Evolutionary conservation across 2,797 vertebrate species (phyloP).

Genomic region (Halcyon chelicuti): DNA sequence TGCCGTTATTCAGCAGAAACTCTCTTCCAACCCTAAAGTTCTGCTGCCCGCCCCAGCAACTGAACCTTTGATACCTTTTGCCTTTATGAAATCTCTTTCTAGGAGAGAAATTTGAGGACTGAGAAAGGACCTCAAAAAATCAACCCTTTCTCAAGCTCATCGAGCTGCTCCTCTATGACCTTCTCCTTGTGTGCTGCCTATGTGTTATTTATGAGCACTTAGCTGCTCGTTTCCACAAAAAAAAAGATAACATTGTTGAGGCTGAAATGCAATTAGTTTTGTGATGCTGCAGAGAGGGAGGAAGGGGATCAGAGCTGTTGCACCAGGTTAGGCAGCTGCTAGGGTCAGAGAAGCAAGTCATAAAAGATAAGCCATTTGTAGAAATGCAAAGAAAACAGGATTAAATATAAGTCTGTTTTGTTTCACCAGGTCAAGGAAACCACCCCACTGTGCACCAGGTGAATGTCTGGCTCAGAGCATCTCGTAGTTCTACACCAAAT

Average conservation of each 20-base stretch:
- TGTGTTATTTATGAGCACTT: not conserved
- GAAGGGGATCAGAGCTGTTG: not conserved
- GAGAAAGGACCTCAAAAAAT: not conserved
- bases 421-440: not conserved
- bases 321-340: not conserved
- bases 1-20: not conserved
- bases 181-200: not conserved
- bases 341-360: not conserved
- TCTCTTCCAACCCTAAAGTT: not conserved
- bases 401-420: not conserved
- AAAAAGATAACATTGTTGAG: not conserved
- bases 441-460: not conserved
- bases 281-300: not conserved
- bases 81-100: not conserved
- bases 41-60: not conserved
- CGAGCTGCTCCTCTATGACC: not conserved
- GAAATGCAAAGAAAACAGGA: not conserved
- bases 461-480: not conserved
- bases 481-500: not conserved
- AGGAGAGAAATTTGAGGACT: not conserved
- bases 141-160: not conserved
- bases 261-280: not conserved
- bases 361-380: not conserved
- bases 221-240: fast-evolving
- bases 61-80: not conserved